phyloP scores from a whole-genome alignment of 2,888 invertebrate genomes.

The Ariolimax columbianus region DNA sequence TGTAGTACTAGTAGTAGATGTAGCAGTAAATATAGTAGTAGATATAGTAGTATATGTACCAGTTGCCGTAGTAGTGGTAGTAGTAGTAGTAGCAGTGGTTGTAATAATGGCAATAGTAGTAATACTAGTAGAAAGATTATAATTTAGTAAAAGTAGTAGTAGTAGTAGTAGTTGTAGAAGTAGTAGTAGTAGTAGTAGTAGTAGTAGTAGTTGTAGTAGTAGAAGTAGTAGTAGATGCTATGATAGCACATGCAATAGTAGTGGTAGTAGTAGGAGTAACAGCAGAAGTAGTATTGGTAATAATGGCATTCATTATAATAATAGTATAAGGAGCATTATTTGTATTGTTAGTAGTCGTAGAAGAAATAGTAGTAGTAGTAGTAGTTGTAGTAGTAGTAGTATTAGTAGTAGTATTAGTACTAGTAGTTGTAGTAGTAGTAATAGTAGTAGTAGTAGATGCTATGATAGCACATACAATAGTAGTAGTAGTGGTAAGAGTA shows the following conservation, averaged over 20 bases:
- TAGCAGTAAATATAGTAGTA: not conserved
- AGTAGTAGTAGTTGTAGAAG: slow-evolving; percentile 18
- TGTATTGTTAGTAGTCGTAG: not conserved
- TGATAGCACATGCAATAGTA: not conserved
- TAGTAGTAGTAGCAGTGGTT: not conserved
- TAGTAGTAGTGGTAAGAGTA: slow-evolving; percentile 21
- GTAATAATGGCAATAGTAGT: not conserved
- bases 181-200: slow-evolving; percentile 12
- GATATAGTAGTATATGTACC: too few species aligned
- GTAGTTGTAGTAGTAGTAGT: slow-evolving; percentile 21
- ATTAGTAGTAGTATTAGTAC: slow-evolving; percentile 3
- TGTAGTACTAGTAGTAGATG: not conserved
- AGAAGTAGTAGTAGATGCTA: not conserved
- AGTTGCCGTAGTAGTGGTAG: not conserved
- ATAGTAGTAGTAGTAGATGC: not conserved
- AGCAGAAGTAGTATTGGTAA: not conserved
- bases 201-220: slow-evolving; percentile 16
- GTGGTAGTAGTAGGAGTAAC: slow-evolving; percentile 17
- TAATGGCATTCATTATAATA: not conserved
- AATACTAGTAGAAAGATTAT: not conserved
- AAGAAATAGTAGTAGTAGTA: not conserved
- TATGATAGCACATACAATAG: not conserved
- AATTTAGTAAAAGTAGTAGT: not conserved
- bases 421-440: slow-evolving; percentile 16
- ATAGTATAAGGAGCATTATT: not conserved